These are phyloP conservation scores for Dolichoris vasculosae DNA, from an alignment of 1,140 invertebrate species.

Conservation along the genomic window DNA sequence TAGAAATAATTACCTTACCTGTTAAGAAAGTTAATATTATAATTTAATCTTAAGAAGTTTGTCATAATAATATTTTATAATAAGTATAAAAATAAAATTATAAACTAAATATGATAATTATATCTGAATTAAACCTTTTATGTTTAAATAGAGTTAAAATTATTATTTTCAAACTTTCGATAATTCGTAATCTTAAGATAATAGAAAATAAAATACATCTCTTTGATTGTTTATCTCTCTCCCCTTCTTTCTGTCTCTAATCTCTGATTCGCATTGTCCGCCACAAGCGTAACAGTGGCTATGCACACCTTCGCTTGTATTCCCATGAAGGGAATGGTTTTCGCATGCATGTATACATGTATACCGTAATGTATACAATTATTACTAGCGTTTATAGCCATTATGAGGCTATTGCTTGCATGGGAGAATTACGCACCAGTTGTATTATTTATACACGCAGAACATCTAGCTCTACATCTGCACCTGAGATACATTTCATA, in stretches of 20 bases:
- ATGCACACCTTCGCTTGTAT: slow-evolving; percentile 60
- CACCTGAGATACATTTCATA: slow-evolving; percentile 23
- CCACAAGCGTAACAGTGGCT: slow-evolving; percentile 58
- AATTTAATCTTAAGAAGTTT: no score
- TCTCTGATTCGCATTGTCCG: background rate
- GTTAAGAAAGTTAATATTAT: no score
- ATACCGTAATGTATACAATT: slow-evolving; percentile 66
- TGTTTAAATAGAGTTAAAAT: no score
- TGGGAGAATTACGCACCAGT: background rate
- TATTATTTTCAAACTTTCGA: no score
- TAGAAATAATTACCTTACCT: no score
- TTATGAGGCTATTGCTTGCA: slow-evolving; percentile 52
- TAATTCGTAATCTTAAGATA: no score
- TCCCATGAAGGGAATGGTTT: slow-evolving; percentile 57
- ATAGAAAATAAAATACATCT: no score
- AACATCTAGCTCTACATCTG: background rate
- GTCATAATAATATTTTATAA: no score
- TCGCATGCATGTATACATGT: background rate
- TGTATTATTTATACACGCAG: background rate
- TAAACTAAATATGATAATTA: no score
- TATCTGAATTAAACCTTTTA: no score
- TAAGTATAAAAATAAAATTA: no score
- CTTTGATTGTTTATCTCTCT: no score
- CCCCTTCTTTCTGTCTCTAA: background rate
- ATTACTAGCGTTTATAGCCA: slow-evolving; percentile 60